Evolutionary conservation across 2,888 invertebrate genomes (phyloP).

Genomic region (Microplitis manilae): DNA sequence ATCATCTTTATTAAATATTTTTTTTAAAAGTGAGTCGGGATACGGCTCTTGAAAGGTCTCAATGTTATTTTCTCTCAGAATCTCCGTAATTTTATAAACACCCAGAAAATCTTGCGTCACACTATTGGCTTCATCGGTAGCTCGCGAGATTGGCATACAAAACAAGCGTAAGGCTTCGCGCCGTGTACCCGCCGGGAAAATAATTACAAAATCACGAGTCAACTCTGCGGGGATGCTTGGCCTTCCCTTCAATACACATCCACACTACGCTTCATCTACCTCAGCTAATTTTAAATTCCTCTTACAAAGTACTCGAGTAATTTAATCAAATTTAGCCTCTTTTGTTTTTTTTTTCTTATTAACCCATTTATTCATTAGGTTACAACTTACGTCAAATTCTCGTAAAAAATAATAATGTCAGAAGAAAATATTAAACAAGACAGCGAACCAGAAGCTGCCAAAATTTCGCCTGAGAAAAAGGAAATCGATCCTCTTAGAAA

Average conservation of each 20-base stretch:
- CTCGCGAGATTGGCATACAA: slow-evolving; percentile 64
- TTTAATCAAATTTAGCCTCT: neutral
- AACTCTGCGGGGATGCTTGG: slow-evolving; percentile 37
- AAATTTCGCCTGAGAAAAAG: neutral
- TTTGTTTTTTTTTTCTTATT: slow-evolving; percentile 1
- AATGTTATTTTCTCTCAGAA: slow-evolving; percentile 61
- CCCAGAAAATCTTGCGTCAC: slow-evolving; percentile 70
- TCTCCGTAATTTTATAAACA: slow-evolving; percentile 71
- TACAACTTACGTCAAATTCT: neutral
- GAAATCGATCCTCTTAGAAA: slow-evolving; percentile 35
- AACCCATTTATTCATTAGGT: slow-evolving; percentile 11
- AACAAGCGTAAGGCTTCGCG: slow-evolving; percentile 61
- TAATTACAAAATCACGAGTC: slow-evolving; percentile 66
- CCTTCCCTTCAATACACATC: neutral
- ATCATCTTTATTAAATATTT: neutral
- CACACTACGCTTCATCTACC: neutral
- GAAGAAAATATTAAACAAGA: neutral
- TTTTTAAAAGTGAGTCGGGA: neutral
- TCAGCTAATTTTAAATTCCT: neutral
- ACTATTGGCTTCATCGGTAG: slow-evolving; percentile 59
- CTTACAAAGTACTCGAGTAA: slow-evolving; percentile 4
- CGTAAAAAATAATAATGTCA: neutral
- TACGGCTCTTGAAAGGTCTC: slow-evolving; percentile 50
- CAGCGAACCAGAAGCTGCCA: neutral
- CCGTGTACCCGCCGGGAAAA: slow-evolving; percentile 60